Percentiles rank a stretch among this genome's conserved stretches.
Evolutionary conservation across 2,113 vertebrate genomes (phyloP).

Genomic region (Alethe diademata): DNA sequence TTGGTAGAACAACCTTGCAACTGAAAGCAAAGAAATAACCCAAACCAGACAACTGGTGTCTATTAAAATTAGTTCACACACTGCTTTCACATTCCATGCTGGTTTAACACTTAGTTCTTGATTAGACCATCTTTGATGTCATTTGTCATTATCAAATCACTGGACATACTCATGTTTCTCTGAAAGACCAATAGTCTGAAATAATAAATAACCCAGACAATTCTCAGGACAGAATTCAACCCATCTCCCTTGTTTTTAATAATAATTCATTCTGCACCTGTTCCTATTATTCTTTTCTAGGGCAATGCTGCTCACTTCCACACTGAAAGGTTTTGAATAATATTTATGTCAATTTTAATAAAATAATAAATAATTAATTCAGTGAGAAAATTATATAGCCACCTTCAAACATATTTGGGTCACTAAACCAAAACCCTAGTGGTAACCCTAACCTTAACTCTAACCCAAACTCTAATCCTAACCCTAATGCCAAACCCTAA

Average conservation of each 20-base stretch:
- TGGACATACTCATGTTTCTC: conserved; percentile 27
- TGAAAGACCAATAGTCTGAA: conserved; percentile 13
- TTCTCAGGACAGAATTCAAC: background rate
- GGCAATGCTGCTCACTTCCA: background rate
- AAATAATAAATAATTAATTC: background rate
- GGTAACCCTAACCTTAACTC: no score
- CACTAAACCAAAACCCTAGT: no score
- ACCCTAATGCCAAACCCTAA: no score
- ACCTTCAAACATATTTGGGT: background rate
- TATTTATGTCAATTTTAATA: background rate
- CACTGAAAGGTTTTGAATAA: background rate
- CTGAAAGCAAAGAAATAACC: conserved; percentile 51
- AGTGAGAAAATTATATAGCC: background rate
- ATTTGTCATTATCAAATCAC: conserved; percentile 55
- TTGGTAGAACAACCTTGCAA: conserved; percentile 57
- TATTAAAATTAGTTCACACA: conserved; percentile 30
- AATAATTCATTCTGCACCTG: background rate
- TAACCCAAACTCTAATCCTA: no score
- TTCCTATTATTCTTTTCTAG: background rate
- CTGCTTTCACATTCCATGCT: conserved; percentile 20
- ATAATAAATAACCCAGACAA: conserved; percentile 5
- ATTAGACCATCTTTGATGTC: conserved; percentile 26
- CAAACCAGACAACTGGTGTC: conserved; percentile 3
- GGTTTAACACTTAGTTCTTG: conserved; percentile 5
- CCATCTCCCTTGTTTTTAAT: background rate